Base-by-base conservation (phyloP, 2,113 vertebrate genomes). In the Grallaria varia region DNA sequence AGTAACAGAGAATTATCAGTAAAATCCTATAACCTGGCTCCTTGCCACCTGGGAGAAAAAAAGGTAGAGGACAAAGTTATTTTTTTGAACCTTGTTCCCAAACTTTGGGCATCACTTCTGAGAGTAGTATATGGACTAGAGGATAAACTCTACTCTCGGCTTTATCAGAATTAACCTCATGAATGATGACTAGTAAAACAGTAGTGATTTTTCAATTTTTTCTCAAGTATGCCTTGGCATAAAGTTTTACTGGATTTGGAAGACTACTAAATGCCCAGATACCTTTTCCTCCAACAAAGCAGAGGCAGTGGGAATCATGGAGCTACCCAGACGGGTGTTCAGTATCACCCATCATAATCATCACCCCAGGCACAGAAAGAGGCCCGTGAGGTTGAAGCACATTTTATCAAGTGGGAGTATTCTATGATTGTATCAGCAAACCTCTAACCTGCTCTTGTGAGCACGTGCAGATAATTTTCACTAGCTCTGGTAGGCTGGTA, bases 361-460 rank as follows among this genome's bases (percentile, higher is more conserved):
- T 12, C 80, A 86, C 93, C 76, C 22, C 84, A 96, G 94, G 89
- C 84, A 89, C 35, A 85, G 62, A 72, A 16, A 79, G 49, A 89
- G 37, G 28, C 33, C 35, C 52, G 24, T 40, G 47, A 49, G 56
- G 64, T 47, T 78, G 73, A 94, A 89, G 75, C 52, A 83, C 4
- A 15, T 78, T 90, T 80, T 72, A 55, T 30, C 24, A 55, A 89
- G 67, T 69, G 31, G 50, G 87, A 62, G 63, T 58, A 74, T 47
- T 72, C 9, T 1, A 75, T 60, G 92, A 97, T 94, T 60, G 71
- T 95, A 96, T 94, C 93, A 58, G 56, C 52, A 59, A 95, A 78
- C 24, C 47, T 73, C 59, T 60, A 90, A 55, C 17, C 52, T 76
- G 52, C 62, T 94, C 59, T 59, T 30, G 7, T 0, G 0, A 94